A percentile compares a stretch with the other conserved stretches of the same genome.
These are phyloP conservation scores for Oligia fasciuncula DNA, from an alignment of 2,888 invertebrate genomes.

Conservation along the genomic window DNA sequence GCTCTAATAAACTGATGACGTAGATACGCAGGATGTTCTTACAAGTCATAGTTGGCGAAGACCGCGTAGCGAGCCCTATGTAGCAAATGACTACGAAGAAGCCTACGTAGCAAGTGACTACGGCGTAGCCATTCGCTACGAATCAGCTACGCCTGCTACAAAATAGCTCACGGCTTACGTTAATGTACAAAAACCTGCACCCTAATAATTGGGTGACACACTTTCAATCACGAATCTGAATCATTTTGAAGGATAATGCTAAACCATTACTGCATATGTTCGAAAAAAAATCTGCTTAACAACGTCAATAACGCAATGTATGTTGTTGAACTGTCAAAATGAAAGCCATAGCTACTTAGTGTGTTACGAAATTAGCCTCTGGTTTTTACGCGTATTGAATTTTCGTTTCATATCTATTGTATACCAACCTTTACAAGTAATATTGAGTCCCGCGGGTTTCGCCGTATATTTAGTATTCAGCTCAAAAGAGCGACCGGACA, in stretches of 20 bases:
- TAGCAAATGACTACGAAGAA: conserved; percentile 34
- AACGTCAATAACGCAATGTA: neutral
- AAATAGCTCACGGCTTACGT: neutral
- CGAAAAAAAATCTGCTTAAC: no score
- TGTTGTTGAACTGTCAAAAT: neutral
- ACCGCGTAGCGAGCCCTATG: neutral
- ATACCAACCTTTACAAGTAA: conserved; percentile 20
- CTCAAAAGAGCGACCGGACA: conserved; percentile 44
- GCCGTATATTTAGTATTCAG: conserved; percentile 59
- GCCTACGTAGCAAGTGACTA: conserved; percentile 18
- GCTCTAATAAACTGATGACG: neutral
- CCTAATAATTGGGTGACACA: neutral
- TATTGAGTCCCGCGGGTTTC: conserved; percentile 30
- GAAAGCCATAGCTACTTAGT: neutral
- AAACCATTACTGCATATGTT: no score
- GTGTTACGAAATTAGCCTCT: neutral
- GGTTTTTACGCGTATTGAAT: neutral
- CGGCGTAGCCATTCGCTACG: conserved; percentile 29
- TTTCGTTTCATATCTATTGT: neutral
- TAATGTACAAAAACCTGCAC: neutral
- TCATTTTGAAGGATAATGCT: neutral
- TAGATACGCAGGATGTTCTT: neutral
- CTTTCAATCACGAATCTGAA: neutral
- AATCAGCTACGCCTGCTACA: conserved; percentile 20
- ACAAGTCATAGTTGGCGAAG: neutral